phyloP scores from a whole-genome alignment of 2,797 vertebrate species.

The Melanotaenia pygmaea region DNA sequence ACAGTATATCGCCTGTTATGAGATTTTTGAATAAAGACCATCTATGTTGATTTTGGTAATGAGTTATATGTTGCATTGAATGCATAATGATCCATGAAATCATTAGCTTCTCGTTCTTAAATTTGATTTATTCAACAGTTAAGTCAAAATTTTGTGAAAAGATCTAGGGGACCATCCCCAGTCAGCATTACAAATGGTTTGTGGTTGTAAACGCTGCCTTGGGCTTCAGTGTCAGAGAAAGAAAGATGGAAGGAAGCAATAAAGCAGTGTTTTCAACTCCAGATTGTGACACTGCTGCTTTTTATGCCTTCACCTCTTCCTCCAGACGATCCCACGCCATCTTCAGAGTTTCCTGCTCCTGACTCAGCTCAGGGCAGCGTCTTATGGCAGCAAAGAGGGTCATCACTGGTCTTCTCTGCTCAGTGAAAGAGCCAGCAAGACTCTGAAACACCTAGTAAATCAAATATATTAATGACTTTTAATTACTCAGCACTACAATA shows the following conservation, averaged over 20 bases:
- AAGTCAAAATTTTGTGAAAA: not conserved
- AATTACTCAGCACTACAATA: not conserved
- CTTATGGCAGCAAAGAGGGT: slow-evolving; percentile 75
- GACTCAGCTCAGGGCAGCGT: slow-evolving; percentile 62
- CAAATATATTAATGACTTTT: not conserved
- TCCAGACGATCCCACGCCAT: slow-evolving; percentile 80
- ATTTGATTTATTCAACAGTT: not conserved
- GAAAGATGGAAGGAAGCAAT: not conserved
- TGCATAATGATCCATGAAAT: not conserved
- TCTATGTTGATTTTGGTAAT: not conserved
- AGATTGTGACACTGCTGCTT: not conserved
- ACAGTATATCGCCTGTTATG: no score
- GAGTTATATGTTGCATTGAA: not conserved
- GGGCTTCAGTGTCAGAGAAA: not conserved
- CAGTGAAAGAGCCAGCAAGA: slow-evolving; percentile 80
- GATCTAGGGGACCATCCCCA: not conserved
- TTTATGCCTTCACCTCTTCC: slow-evolving; percentile 72
- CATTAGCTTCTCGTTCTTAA: not conserved
- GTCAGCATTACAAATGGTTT: not conserved
- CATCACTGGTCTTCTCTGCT: slow-evolving; percentile 80
- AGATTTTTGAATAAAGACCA: not conserved
- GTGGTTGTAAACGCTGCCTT: not conserved
- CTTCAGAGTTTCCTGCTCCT: slow-evolving; percentile 75
- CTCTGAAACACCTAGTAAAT: slow-evolving; percentile 76
- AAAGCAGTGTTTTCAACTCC: not conserved